Evolutionary conservation across 2,888 invertebrate species (phyloP).

Genomic region (Encarsia formosa): DNA sequence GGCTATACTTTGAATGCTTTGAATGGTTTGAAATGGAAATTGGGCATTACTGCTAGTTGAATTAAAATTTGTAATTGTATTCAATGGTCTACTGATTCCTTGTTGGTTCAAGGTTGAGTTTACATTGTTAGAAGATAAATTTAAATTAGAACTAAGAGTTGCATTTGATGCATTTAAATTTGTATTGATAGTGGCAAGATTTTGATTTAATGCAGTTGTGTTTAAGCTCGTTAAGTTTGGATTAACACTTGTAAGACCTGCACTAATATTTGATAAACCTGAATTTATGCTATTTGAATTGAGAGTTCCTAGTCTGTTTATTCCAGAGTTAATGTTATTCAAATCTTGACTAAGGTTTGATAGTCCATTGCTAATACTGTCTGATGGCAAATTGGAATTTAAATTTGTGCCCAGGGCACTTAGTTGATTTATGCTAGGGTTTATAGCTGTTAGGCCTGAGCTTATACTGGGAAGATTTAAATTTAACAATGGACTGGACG

Average conservation of each 20-base stretch:
- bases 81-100: conserved; percentile 39
- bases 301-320: conserved; percentile 43
- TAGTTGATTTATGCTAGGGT: conserved; percentile 46
- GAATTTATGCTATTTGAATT: conserved; percentile 44
- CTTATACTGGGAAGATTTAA: conserved; percentile 46
- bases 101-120: conserved; percentile 40
- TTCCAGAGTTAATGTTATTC: conserved; percentile 44
- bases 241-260: conserved; percentile 43
- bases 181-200: conserved; percentile 41
- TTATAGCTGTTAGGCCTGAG: conserved; percentile 47
- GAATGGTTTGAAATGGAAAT: conserved; percentile 49
- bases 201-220: conserved; percentile 43
- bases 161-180: conserved; percentile 40
- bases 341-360: conserved; percentile 46
- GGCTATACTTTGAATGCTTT: conserved; percentile 48
- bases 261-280: conserved; percentile 41
- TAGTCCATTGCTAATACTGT: conserved; percentile 47
- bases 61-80: conserved; percentile 39
- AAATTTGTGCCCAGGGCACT: conserved; percentile 46
- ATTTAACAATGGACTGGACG: conserved; percentile 50
- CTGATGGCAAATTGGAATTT: conserved; percentile 45
- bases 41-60: conserved; percentile 41
- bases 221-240: conserved; percentile 42
- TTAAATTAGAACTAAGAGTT: conserved; percentile 39
- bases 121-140: conserved; percentile 36